Percentiles rank a stretch among this genome's conserved stretches.
phyloP scores from a whole-genome alignment of 2,797 vertebrate species.

The Sebastiscus albofasciatus region DNA sequence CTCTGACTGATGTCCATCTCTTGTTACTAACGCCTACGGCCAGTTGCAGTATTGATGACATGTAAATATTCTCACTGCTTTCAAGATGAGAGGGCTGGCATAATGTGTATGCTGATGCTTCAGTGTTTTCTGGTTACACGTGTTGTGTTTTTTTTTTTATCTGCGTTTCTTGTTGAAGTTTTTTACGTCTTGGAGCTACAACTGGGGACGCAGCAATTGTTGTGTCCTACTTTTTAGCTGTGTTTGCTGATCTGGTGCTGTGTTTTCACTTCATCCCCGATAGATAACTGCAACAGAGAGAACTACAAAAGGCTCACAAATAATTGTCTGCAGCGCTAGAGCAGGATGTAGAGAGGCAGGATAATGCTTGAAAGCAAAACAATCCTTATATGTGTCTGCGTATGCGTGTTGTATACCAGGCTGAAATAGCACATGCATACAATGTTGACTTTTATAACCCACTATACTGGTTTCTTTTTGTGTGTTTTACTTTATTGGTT shows the following conservation, averaged over 20 bases:
- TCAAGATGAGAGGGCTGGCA: slow-evolving; percentile 3
- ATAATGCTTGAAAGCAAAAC: not conserved
- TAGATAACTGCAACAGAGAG: not conserved
- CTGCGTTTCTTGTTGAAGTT: not conserved
- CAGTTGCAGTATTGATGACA: slow-evolving; percentile 10
- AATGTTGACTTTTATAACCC: not conserved
- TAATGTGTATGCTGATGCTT: not conserved
- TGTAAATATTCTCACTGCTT: slow-evolving; percentile 9
- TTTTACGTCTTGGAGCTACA: not conserved
- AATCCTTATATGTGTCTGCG: not conserved
- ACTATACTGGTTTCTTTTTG: not conserved
- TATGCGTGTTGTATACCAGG: not conserved
- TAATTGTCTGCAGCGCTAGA: not conserved
- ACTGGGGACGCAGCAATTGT: not conserved
- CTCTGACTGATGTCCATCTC: slow-evolving; percentile 27
- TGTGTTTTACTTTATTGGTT: not conserved
- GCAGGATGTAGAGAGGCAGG: not conserved
- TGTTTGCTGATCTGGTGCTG: not conserved
- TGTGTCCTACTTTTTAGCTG: not conserved
- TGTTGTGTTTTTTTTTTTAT: not conserved
- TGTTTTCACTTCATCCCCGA: not conserved
- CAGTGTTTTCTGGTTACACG: not conserved
- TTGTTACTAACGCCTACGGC: not conserved
- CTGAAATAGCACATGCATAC: not conserved
- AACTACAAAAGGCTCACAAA: not conserved